Evolutionary conservation across 2,888 invertebrate genomes (phyloP).

Genomic region (Branchellion lobata): DNA sequence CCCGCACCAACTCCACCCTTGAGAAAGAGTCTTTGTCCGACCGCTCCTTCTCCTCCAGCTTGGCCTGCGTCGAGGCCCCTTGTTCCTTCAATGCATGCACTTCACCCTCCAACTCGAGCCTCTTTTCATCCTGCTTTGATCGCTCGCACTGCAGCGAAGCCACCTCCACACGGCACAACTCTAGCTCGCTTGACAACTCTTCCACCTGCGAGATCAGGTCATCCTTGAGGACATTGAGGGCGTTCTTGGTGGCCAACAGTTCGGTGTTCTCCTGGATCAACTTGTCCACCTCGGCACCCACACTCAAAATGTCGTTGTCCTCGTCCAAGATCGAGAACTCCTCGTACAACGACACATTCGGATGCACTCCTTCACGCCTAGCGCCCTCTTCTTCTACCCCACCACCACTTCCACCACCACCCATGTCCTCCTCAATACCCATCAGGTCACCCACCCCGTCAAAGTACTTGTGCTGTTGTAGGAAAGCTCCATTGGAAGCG

Average conservation of each 20-base stretch:
- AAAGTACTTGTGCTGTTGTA: neutral
- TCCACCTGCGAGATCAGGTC: slow-evolving; percentile 27
- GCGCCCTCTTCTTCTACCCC: neutral
- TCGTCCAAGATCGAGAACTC: slow-evolving; percentile 27
- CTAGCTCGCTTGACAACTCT: slow-evolving; percentile 31
- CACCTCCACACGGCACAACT: neutral
- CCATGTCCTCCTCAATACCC: neutral
- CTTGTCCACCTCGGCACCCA: slow-evolving; percentile 28
- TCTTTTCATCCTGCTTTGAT: neutral
- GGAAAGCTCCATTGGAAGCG: slow-evolving; percentile 24
- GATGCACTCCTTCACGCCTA: neutral
- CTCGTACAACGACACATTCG: slow-evolving; percentile 21
- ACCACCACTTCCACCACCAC: neutral
- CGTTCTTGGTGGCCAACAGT: slow-evolving; percentile 29
- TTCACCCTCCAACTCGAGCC: slow-evolving; percentile 17
- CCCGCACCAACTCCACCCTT: slow-evolving; percentile 21
- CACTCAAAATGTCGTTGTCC: slow-evolving; percentile 27
- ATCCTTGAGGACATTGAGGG: slow-evolving; percentile 32
- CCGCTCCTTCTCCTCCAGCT: slow-evolving; percentile 25
- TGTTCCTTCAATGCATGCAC: neutral
- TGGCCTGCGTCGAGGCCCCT: neutral
- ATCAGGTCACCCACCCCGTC: neutral
- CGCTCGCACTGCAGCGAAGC: neutral
- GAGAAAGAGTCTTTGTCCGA: slow-evolving; percentile 33
- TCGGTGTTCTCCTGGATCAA: slow-evolving; percentile 33